These are phyloP conservation scores for Pantherophis vulpinus DNA, from an alignment of 2,797 vertebrate species.

Conservation along the genomic window DNA sequence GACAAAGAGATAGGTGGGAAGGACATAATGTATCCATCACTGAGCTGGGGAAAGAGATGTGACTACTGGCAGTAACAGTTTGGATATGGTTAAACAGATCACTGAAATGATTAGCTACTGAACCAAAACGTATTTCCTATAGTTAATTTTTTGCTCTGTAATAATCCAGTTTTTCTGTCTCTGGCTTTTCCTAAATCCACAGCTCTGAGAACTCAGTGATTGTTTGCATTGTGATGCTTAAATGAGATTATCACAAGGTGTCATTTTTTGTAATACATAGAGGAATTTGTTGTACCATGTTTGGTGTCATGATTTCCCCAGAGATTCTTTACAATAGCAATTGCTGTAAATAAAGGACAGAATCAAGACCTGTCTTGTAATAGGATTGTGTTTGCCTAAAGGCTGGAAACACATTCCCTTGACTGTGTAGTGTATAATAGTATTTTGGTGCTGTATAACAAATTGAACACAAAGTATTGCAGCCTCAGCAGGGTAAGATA, in stretches of 20 bases:
- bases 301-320: constrained; percentile 58
- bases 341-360: constrained; percentile 66
- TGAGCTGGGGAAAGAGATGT: neutral
- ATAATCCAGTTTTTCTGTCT: neutral
- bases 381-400: constrained; percentile 58
- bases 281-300: constrained; percentile 51
- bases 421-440: constrained; percentile 22
- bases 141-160: constrained; percentile 1
- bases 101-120: constrained; percentile 47
- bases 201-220: neutral
- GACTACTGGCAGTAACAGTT: constrained; percentile 12
- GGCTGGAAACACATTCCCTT: constrained; percentile 9
- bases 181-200: neutral
- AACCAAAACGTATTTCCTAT: constrained; percentile 1
- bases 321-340: constrained; percentile 60
- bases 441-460: constrained; percentile 14
- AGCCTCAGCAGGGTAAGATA: neutral
- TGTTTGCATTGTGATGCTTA: constrained; percentile 36
- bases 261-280: constrained; percentile 29
- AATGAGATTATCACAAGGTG: constrained; percentile 17
- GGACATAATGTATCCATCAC: neutral
- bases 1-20: neutral
- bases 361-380: constrained; percentile 52
- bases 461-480: neutral
- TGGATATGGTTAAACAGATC: constrained; percentile 32